A percentile compares a stretch with the other conserved stretches of the same genome.
Conservation (phyloP, 2,888 invertebrate species). For the Epicampocera succincta region DNA sequence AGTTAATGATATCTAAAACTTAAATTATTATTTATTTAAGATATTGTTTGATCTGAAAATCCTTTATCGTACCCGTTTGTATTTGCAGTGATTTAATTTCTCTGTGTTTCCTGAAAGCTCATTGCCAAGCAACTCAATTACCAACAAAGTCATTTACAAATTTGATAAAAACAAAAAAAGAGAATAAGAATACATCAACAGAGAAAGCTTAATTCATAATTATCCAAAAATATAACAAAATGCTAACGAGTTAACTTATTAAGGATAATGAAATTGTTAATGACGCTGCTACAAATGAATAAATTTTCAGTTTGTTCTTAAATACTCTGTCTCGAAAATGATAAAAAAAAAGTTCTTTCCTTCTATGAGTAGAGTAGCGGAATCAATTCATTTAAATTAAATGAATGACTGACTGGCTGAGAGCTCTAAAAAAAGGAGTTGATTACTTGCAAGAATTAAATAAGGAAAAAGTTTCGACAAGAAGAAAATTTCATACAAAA, state of each 20-base stretch:
- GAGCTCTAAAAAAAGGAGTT: slow-evolving; percentile 29
- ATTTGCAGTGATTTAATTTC: too few species aligned
- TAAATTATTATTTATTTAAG: too few species aligned
- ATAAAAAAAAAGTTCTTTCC: slow-evolving; percentile 10
- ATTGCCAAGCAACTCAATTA: too few species aligned
- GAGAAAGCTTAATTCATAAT: slow-evolving; percentile 46
- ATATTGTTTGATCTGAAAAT: too few species aligned
- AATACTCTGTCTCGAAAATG: slow-evolving; percentile 20
- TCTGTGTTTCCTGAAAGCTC: too few species aligned
- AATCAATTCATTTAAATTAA: slow-evolving; percentile 66
- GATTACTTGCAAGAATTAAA: slow-evolving; percentile 11
- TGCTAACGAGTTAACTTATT: slow-evolving; percentile 57
- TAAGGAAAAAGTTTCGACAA: slow-evolving; percentile 24
- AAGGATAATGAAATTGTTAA: slow-evolving; percentile 46
- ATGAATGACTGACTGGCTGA: slow-evolving; percentile 33
- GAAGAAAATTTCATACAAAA: slow-evolving; percentile 46
- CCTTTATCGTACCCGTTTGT: too few species aligned
- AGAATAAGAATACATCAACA: neutral
- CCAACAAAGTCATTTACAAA: neutral
- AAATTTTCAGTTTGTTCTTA: slow-evolving; percentile 30
- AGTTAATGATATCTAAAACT: too few species aligned
- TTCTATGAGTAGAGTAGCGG: slow-evolving; percentile 55
- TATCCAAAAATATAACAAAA: slow-evolving; percentile 33
- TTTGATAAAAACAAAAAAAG: slow-evolving; percentile 13
- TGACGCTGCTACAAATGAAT: slow-evolving; percentile 42